phyloP scores from a whole-genome alignment of 2,113 vertebrate genomes.

The Hippocampus zosterae region DNA sequence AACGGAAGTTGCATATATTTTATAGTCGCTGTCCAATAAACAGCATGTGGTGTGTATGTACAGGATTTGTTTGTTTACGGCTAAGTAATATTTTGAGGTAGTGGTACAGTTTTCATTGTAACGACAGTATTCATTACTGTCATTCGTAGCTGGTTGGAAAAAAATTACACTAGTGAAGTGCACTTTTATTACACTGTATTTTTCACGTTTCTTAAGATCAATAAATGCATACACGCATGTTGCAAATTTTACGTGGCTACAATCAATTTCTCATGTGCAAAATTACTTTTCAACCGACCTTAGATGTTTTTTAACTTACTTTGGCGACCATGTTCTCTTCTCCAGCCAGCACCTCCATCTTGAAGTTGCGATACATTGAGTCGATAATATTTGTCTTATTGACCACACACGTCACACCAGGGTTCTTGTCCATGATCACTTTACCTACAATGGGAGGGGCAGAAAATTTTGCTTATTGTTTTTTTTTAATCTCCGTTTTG shows the following conservation, averaged over 20 bases:
- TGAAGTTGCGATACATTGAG: conserved; percentile 88
- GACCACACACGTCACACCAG: conserved; percentile 89
- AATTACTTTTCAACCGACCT: neutral
- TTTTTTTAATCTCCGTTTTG: neutral
- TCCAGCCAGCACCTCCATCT: conserved; percentile 92
- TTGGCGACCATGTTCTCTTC: conserved; percentile 88
- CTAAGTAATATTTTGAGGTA: too few relatives aligned
- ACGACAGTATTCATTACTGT: too few relatives aligned
- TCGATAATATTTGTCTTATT: conserved; percentile 91
- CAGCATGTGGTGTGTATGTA: too few relatives aligned
- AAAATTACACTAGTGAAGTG: too few relatives aligned
- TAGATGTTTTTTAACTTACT: conserved; percentile 59
- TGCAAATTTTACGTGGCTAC: neutral
- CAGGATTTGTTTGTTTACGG: too few relatives aligned
- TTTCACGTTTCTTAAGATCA: too few relatives aligned
- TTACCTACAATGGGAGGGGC: conserved; percentile 73
- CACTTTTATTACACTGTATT: too few relatives aligned
- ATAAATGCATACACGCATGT: neutral
- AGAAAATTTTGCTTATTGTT: neutral
- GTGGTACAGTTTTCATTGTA: too few relatives aligned
- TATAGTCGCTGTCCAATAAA: too few relatives aligned
- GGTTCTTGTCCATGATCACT: conserved; percentile 96
- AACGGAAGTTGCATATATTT: too few relatives aligned
- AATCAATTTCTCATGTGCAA: neutral
- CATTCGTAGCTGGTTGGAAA: too few relatives aligned